A percentile compares a stretch with the other conserved stretches of the same genome.
phyloP scores from a whole-genome alignment of 2,888 invertebrate species.

The Oasisia sp. region DNA sequence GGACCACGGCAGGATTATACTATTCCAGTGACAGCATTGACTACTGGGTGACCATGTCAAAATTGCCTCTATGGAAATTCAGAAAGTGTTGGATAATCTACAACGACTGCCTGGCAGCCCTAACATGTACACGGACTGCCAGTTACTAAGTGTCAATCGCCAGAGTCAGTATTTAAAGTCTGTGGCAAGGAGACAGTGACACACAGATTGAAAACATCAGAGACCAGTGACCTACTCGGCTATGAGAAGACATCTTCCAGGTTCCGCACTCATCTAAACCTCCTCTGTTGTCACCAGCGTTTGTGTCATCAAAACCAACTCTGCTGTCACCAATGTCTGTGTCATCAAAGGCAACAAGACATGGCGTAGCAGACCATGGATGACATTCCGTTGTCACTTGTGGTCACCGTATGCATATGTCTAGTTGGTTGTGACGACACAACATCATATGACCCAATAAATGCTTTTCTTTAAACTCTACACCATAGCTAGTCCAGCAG shows the following conservation, averaged over 20 bases:
- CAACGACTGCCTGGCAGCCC: not conserved
- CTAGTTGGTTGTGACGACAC: not conserved
- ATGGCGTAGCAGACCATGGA: not conserved
- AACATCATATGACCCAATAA: not conserved
- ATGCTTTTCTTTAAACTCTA: not conserved
- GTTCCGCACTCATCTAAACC: not conserved
- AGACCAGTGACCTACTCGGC: slow-evolving; percentile 3
- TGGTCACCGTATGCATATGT: not conserved
- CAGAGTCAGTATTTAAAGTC: not conserved
- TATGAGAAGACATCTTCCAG: not conserved
- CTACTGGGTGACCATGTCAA: not conserved
- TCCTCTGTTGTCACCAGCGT: not conserved
- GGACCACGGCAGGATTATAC: not conserved
- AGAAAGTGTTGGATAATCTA: not conserved
- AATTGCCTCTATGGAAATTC: not conserved
- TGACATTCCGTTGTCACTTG: not conserved
- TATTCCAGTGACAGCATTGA: not conserved
- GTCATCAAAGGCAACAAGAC: not conserved
- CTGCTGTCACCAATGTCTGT: not conserved
- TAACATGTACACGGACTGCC: not conserved
- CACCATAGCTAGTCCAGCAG: not conserved
- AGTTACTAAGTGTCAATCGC: not conserved
- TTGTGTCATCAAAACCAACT: not conserved
- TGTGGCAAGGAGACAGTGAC: not conserved
- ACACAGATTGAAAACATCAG: not conserved